Evolutionary conservation across 1,140 invertebrate species (phyloP).

Genomic region (Euwallacea fornicatus): DNA sequence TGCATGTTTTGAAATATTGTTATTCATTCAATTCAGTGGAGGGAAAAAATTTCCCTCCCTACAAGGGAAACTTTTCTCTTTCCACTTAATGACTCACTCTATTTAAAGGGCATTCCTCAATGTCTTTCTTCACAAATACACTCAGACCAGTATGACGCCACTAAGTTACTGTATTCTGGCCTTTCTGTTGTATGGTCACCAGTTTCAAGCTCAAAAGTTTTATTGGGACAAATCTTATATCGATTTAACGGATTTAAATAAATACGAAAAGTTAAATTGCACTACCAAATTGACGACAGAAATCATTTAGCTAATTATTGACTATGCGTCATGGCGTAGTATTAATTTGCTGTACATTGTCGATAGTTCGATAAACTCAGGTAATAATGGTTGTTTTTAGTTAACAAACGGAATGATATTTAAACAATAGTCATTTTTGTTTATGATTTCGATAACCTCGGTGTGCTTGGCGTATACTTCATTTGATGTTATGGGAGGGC

Average conservation of each 20-base stretch:
- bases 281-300: conserved; percentile 16
- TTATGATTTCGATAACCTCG: neutral
- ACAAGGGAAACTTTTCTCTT: too few species aligned
- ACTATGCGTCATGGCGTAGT: conserved; percentile 28
- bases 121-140: neutral
- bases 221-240: too few species aligned
- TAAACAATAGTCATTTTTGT: neutral
- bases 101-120: too few species aligned
- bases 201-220: too few species aligned
- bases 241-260: too few species aligned
- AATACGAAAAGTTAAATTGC: conserved; percentile 22
- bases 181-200: too few species aligned
- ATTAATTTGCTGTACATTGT: conserved; percentile 15
- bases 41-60: too few species aligned
- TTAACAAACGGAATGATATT: neutral
- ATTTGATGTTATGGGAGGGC: neutral
- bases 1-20: too few species aligned
- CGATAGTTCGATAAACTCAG: conserved; percentile 23
- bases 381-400: conserved; percentile 11
- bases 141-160: neutral
- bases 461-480: too few species aligned
- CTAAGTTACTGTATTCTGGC: too few species aligned
- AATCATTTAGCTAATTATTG: conserved; percentile 23
- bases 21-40: too few species aligned
- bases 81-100: too few species aligned